phyloP scores from a whole-genome alignment of 2,113 vertebrate species.

The Thryonomys swinderianus region DNA sequence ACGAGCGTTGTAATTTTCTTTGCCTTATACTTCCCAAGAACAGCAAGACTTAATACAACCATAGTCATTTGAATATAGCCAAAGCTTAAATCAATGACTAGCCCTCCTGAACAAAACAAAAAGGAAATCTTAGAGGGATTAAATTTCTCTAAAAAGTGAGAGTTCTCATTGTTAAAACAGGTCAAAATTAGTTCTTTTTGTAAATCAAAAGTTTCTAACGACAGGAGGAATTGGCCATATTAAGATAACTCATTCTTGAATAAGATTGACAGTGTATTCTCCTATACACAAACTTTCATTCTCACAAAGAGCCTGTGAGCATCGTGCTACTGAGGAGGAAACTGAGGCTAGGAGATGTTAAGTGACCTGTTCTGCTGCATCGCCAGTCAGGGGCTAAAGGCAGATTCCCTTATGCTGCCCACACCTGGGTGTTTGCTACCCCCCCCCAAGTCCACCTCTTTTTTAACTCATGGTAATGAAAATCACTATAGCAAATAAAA shows the following conservation, averaged over 20 bases:
- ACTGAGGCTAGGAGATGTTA: neutral
- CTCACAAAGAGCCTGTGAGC: neutral
- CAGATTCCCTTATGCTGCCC: neutral
- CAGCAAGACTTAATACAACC: neutral
- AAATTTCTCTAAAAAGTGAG: constrained; percentile 43
- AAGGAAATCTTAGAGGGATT: constrained; percentile 10
- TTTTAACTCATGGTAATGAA: neutral
- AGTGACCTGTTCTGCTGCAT: neutral
- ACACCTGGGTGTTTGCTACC: neutral
- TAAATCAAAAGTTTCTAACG: constrained; percentile 22
- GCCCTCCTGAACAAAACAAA: neutral
- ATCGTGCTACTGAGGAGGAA: neutral
- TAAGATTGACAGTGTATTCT: neutral
- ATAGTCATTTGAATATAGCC: neutral
- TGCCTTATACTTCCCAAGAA: constrained; percentile 24
- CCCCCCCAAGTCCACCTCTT: neutral
- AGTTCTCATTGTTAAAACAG: neutral
- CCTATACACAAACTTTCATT: neutral
- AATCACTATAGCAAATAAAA: constrained; percentile 12
- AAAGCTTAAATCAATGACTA: constrained; percentile 43
- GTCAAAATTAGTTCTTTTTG: constrained; percentile 19
- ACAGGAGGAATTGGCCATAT: neutral
- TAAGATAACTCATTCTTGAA: neutral
- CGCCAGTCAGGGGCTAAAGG: neutral
- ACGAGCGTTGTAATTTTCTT: neutral